phyloP scores from a whole-genome alignment of 2,888 invertebrate genomes.

The Stenodera caucasica region DNA sequence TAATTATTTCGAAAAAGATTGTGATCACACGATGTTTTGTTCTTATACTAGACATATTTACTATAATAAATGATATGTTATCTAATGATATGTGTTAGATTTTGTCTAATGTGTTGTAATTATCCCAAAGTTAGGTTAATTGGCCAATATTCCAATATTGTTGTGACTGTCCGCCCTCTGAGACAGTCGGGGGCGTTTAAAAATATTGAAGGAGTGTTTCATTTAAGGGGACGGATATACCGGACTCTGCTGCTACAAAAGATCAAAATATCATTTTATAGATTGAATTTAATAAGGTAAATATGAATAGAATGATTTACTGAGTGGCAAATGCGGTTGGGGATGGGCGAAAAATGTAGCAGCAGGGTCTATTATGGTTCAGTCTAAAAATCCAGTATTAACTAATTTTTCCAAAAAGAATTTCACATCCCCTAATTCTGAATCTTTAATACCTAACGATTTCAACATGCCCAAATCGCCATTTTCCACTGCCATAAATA shows the following conservation, averaged over 20 bases:
- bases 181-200: constrained; percentile 43
- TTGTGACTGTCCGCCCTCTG: constrained; percentile 38
- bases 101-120: constrained; percentile 46
- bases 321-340: constrained; percentile 65
- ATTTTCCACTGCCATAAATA: constrained; percentile 94
- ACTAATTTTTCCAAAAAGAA: constrained; percentile 95
- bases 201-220: constrained; percentile 9
- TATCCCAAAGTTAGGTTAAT: constrained; percentile 50
- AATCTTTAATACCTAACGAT: constrained; percentile 92
- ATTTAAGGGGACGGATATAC: constrained; percentile 45
- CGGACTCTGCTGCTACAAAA: constrained; percentile 53
- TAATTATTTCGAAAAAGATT: constrained; percentile 18
- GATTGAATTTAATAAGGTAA: constrained; percentile 47
- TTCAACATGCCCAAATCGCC: constrained; percentile 93
- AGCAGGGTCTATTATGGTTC: constrained; percentile 59
- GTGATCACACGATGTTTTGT: constrained; percentile 35
- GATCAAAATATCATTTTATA: constrained; percentile 23
- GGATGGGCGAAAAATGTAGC: constrained; percentile 72
- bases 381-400: constrained; percentile 94
- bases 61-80: constrained; percentile 21
- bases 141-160: constrained; percentile 43
- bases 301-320: constrained; percentile 71
- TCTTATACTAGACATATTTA: constrained; percentile 37
- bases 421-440: constrained; percentile 91
- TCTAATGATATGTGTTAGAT: constrained; percentile 43